Base-by-base conservation (phyloP, 2,113 vertebrate genomes). In the Nesogale talazaci region DNA sequence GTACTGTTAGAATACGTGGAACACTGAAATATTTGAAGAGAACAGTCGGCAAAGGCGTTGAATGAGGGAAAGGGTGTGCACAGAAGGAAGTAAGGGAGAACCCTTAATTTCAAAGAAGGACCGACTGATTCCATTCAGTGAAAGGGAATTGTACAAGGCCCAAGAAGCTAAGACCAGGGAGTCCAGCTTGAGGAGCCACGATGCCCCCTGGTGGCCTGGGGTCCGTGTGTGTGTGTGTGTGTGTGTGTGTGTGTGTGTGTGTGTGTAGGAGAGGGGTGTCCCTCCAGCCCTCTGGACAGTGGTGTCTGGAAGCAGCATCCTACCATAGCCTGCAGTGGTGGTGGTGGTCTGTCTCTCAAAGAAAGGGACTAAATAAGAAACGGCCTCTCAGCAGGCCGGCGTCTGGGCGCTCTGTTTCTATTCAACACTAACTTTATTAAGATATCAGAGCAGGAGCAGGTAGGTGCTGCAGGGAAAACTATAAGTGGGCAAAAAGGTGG, bases 381-480 rank as follows among this genome's bases (percentile, higher is more conserved):
- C n/a, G 56, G 36, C 76, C 70, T 78, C n/a, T 80, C 63, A 72
- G 81, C 69, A 70, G 11, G 36, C 40, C 83, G 89, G 46, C 1
- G 1, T 81, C 90, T 72, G 75, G 65, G 27, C 0, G 16, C 72
- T 94, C 83, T 59, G 79, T n/a, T 88, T 81, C 83, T 92, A 80
- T 91, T 92, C 89, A 88, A 42, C 23, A 8, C 72, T 89, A 88
- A 96, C 79, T 91, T 97, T 95, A 96, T 96, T 96, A 97, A 96
- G 95, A 93, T 94, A 94, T 94, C 95, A 95, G 91, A 88, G 76
- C 36, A 3, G 1, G 89, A 42, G 72, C 56, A 92, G 80, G 95
- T 84, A 91, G 83, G 78, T 97, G 94, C 95, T 97, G 82, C 88
- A 95, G 95, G 95, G 95, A 31, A 97, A 96, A 95, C 76, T 0